Conservation (phyloP, 2,113 vertebrate species). For the Ammospiza nelsoni region DNA sequence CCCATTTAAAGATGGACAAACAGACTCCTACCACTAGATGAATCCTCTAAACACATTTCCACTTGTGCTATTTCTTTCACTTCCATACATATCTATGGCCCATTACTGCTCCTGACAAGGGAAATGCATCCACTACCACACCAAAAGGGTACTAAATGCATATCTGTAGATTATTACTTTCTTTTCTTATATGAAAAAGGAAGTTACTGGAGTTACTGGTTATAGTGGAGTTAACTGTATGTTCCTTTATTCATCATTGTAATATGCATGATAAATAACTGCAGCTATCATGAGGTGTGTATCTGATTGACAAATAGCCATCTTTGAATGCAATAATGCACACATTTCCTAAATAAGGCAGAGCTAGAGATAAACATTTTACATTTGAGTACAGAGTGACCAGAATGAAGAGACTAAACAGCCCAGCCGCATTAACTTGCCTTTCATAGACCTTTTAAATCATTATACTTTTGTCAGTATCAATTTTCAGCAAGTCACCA, state of each 20-base stretch:
- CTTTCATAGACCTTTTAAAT: background rate
- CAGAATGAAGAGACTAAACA: background rate
- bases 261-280: background rate
- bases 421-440: background rate
- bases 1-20: background rate
- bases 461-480: background rate
- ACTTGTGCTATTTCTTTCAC: background rate
- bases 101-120: background rate
- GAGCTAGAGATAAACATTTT: background rate
- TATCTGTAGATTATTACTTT: background rate
- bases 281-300: background rate
- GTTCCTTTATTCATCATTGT: background rate
- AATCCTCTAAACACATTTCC: background rate
- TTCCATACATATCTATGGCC: background rate
- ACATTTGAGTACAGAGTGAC: background rate
- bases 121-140: background rate
- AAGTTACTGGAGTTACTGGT: background rate
- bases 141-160: background rate
- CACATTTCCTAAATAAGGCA: background rate
- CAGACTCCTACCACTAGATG: background rate
- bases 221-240: background rate
- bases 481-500: background rate
- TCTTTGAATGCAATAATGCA: background rate
- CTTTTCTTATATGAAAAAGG: background rate
- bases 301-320: background rate